Conservation (phyloP, 2,113 vertebrate species). For the Orcinus orca region DNA sequence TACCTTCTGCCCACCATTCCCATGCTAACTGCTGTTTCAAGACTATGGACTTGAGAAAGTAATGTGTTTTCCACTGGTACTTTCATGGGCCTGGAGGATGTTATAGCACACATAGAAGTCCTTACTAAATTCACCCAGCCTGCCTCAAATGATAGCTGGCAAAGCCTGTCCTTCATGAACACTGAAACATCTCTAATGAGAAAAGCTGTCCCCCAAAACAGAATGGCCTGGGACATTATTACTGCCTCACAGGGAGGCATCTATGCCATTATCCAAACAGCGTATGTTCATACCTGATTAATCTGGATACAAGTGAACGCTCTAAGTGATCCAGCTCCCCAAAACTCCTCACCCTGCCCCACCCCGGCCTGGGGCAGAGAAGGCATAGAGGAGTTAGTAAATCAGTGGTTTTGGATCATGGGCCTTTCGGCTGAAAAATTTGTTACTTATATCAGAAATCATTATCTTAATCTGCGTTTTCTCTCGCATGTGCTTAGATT, state of each 20-base stretch:
- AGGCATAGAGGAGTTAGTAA: background rate
- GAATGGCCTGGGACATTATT: background rate
- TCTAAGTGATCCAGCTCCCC: background rate
- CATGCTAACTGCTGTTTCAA: background rate
- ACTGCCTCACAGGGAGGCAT: background rate
- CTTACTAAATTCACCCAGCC: background rate
- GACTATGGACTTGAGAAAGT: background rate
- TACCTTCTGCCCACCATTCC: background rate
- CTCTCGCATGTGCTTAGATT: background rate
- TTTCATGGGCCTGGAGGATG: background rate
- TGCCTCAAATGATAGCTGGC: background rate
- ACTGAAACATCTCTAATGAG: background rate
- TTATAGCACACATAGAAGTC: background rate
- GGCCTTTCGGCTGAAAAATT: background rate
- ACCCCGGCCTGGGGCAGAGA: too few relatives aligned
- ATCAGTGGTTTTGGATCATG: background rate
- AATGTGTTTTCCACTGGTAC: background rate
- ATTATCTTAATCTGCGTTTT: background rate
- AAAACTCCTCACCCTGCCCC: too few relatives aligned
- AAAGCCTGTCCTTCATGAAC: background rate
- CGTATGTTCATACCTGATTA: background rate
- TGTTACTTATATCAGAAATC: background rate
- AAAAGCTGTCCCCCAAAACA: background rate
- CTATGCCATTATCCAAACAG: background rate
- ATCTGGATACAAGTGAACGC: background rate